Percentiles rank a stretch among this genome's conserved stretches.
phyloP scores from a whole-genome alignment of 1,140 invertebrate genomes.

The Lepidurus arcticus region DNA sequence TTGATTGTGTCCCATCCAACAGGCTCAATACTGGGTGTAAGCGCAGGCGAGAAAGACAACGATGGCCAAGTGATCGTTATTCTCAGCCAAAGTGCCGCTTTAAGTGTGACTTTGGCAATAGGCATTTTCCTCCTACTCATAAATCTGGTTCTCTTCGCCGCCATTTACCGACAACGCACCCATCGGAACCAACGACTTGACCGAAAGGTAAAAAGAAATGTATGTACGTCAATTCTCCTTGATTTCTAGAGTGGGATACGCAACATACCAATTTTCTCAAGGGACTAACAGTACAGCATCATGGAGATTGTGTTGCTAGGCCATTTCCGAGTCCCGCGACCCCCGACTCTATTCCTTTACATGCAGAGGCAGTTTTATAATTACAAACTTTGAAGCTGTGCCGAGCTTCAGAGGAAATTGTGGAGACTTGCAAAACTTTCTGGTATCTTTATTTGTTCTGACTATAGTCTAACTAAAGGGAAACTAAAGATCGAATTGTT shows the following conservation, averaged over 20 bases:
- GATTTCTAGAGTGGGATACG: neutral
- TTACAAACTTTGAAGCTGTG: too few relatives aligned
- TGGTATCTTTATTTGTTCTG: too few relatives aligned
- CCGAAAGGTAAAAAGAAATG: neutral
- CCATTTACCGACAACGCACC: constrained; percentile 75
- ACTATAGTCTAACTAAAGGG: too few relatives aligned
- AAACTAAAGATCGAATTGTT: too few relatives aligned
- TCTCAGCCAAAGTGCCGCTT: constrained; percentile 75
- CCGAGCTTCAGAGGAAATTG: too few relatives aligned
- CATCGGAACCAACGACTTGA: constrained; percentile 2
- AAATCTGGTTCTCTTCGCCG: constrained; percentile 88
- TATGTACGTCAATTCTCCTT: neutral
- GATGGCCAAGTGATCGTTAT: constrained; percentile 27
- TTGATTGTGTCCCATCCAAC: constrained; percentile 2
- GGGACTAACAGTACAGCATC: too few relatives aligned
- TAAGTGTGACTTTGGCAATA: constrained; percentile 84
- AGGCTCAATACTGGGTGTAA: neutral
- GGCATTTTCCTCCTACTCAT: constrained; percentile 81
- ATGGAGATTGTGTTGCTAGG: too few relatives aligned
- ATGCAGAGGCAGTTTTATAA: too few relatives aligned
- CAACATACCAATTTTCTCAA: neutral
- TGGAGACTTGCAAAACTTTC: too few relatives aligned
- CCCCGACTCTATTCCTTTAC: too few relatives aligned
- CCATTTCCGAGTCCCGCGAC: too few relatives aligned
- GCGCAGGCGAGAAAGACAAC: neutral